Percentiles rank a stretch among this genome's conserved stretches.
Conservation (phyloP, 2,888 invertebrate species). For the Brachypterus glaber region DNA sequence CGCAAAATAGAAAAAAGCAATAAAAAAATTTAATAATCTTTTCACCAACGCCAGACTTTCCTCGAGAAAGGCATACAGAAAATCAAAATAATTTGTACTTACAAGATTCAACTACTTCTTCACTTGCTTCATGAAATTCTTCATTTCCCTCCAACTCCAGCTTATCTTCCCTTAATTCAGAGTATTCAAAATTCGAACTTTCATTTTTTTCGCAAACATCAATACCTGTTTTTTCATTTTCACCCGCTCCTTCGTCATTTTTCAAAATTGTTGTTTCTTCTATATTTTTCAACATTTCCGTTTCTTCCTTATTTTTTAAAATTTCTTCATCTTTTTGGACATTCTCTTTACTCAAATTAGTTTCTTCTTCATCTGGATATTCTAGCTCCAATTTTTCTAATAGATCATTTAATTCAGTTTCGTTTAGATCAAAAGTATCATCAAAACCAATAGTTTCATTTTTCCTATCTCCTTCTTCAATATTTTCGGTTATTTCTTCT, state of each 20-base stretch:
- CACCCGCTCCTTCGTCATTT: slow-evolving; percentile 12
- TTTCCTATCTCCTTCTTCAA: slow-evolving; percentile 9
- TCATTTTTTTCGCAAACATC: too few relatives aligned
- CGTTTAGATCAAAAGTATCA: slow-evolving; percentile 33
- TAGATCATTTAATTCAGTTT: slow-evolving; percentile 34
- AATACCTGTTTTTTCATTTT: slow-evolving; percentile 10
- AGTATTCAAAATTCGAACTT: too few relatives aligned
- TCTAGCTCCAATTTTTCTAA: slow-evolving; percentile 35
- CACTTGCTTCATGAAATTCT: too few relatives aligned
- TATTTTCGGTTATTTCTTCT: slow-evolving; percentile 6
- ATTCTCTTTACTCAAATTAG: slow-evolving; percentile 7
- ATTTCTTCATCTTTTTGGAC: slow-evolving; percentile 12
- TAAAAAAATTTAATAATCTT: too few relatives aligned
- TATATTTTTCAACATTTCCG: background rate
- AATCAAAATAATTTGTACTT: too few relatives aligned
- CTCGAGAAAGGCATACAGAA: too few relatives aligned
- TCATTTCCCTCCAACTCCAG: too few relatives aligned
- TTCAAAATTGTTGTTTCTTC: background rate
- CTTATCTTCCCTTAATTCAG: too few relatives aligned
- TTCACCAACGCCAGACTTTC: too few relatives aligned
- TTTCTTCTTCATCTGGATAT: slow-evolving; percentile 18
- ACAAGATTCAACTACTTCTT: too few relatives aligned
- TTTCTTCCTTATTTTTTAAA: slow-evolving; percentile 2
- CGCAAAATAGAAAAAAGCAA: too few relatives aligned
- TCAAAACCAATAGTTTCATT: slow-evolving; percentile 28